Conservation (phyloP, 2,888 invertebrate species). For the Mellilla xanthometata region DNA sequence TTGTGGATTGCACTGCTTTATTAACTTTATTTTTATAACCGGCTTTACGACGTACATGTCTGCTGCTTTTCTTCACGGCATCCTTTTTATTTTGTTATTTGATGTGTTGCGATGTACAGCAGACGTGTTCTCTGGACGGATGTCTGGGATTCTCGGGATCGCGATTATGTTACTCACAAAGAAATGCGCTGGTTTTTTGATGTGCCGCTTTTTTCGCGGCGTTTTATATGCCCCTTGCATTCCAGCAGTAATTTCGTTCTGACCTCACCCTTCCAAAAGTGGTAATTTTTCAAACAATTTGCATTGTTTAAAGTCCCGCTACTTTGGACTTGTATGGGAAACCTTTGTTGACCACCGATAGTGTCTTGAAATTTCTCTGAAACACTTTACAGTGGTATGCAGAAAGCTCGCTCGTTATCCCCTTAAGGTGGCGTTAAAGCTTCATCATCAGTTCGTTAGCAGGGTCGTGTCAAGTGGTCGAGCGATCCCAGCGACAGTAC, state of each 20-base stretch:
- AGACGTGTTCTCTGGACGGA: constrained; percentile 37
- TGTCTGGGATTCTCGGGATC: constrained; percentile 20
- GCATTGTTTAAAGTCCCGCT: background rate
- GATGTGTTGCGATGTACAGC: constrained; percentile 33
- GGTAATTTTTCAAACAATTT: background rate
- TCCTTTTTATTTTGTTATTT: constrained; percentile 41
- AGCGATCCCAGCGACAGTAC: constrained; percentile 34
- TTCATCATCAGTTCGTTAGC: constrained; percentile 59
- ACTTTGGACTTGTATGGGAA: background rate
- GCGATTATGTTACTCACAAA: constrained; percentile 21
- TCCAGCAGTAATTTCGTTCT: background rate
- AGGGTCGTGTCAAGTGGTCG: constrained; percentile 54
- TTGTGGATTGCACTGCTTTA: constrained; percentile 34
- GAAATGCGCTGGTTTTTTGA: constrained; percentile 13
- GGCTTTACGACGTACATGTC: constrained; percentile 36
- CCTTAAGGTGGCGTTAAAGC: constrained; percentile 43
- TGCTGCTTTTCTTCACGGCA: constrained; percentile 27
- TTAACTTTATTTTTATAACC: constrained; percentile 54
- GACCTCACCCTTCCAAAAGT: background rate
- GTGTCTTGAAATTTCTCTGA: constrained; percentile 10
- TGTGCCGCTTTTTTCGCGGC: constrained; percentile 1
- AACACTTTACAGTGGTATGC: constrained; percentile 20
- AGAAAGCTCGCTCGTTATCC: constrained; percentile 36
- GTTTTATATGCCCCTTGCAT: background rate
- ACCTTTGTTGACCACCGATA: constrained; percentile 9